A percentile compares a stretch with the other conserved stretches of the same genome.
Conservation (phyloP, 2,888 invertebrate species). For the Drosophila greeni region DNA sequence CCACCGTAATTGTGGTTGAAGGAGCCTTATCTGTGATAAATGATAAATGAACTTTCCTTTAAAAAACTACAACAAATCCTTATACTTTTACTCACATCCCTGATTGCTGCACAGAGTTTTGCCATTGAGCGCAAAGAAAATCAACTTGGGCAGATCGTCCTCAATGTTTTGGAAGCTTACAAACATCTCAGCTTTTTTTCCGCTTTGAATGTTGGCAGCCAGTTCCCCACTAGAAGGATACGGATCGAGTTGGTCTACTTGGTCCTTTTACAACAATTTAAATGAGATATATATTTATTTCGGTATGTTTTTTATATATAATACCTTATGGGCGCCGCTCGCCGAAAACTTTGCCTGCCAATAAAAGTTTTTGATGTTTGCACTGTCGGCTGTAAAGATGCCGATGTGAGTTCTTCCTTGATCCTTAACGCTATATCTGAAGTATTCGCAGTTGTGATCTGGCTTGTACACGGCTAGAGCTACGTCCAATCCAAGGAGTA, state of each 20-base stretch:
- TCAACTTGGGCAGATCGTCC: conserved; percentile 7
- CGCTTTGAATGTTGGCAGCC: background rate
- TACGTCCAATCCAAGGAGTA: background rate
- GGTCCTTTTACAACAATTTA: background rate
- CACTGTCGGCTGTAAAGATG: conserved; percentile 3
- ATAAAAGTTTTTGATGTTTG: background rate
- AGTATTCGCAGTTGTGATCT: background rate
- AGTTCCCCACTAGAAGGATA: background rate
- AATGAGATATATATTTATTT: background rate
- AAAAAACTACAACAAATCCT: background rate
- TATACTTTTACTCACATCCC: background rate
- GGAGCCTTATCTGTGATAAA: background rate
- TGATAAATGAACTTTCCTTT: background rate
- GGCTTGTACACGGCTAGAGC: background rate
- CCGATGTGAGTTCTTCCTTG: background rate
- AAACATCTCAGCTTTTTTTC: background rate
- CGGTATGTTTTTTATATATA: background rate
- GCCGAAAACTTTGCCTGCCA: conserved; percentile 8
- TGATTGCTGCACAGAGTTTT: background rate
- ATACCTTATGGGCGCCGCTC: background rate
- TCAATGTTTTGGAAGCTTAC: background rate
- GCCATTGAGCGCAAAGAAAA: background rate
- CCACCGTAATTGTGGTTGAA: background rate
- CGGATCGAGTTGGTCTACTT: conserved; percentile 1
- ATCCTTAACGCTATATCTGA: background rate